Evolutionary conservation across 2,888 invertebrate genomes (phyloP), one percentile per base, ranked within the genome.

Genomic region (Pheosia gnoma): DNA sequence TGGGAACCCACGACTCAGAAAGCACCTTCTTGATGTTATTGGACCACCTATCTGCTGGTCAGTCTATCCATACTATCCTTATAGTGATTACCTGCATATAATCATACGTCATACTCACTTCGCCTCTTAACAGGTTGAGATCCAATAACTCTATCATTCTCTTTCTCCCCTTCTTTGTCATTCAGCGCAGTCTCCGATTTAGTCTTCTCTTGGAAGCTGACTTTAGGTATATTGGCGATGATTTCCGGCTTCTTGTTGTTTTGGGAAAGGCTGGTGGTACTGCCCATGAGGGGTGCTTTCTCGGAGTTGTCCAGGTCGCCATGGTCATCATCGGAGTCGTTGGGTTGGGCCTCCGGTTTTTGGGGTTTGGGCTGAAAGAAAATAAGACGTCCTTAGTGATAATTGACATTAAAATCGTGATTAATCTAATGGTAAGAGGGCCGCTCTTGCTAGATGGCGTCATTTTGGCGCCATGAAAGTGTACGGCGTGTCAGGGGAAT

Each of bases 221-320:
- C 86, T 71, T 92, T 93, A 51, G 93, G 91, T 49, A 92, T 78
- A 58, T 93, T 91, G 59, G 90, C 82, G n/a, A 92, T 89, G 49
- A 93, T 90, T 68, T 91, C 93, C 0, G 93, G 91, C 58, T 91
- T 93, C 70, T 87, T 90, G 43, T 60, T 75, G 1, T 72, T 69
- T 47, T 83, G 83, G 0, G 83, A 67, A 5, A 92, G 78, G 66
- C 87, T 91, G 37, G 73, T 77, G 0, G 89, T 86, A 61, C 90
- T 90, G 60, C 89, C 90, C 94, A 94, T 94, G 43, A 94, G 88
- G 0, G 94, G 94, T 0, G 91, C 92, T 55, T 89, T 88, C 77
- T 94, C 94, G 1, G 93, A 93, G 0, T 88, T 88, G 58, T 91
- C 90, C 37, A 88, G 83, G 36, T 94, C 94, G 61, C 87, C 90